Percentiles rank a stretch among this genome's conserved stretches.
Evolutionary conservation across 1,140 invertebrate genomes (phyloP).

Genomic region (Popillia japonica): DNA sequence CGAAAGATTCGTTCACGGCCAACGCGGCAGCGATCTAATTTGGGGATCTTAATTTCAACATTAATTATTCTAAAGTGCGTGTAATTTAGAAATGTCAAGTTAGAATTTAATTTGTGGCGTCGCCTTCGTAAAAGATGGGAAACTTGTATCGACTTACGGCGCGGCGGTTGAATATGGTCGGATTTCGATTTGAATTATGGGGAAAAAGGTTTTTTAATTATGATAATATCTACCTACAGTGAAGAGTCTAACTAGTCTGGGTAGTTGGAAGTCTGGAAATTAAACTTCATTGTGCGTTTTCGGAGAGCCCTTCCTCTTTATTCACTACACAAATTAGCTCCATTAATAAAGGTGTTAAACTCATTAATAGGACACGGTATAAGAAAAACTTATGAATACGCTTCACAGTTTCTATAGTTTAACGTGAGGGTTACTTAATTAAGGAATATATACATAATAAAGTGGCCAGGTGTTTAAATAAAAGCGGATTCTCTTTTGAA

Average conservation of each 20-base stretch:
- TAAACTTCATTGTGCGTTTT: neutral
- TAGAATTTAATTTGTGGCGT: conserved; percentile 35
- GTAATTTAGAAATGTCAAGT: conserved; percentile 34
- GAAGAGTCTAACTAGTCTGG: neutral
- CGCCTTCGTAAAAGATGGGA: conserved; percentile 26
- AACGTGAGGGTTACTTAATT: neutral
- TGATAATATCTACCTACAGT: no score
- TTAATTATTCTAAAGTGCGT: conserved; percentile 32
- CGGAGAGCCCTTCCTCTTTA: neutral
- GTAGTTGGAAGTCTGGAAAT: neutral
- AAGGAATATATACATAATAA: neutral
- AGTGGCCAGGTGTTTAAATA: neutral
- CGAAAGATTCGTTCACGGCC: neutral
- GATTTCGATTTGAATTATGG: no score
- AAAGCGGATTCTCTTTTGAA: neutral
- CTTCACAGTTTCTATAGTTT: neutral
- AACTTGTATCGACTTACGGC: conserved; percentile 4
- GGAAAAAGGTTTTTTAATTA: no score
- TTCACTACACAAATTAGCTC: conserved; percentile 6
- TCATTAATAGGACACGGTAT: neutral
- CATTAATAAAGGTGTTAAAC: conserved; percentile 11
- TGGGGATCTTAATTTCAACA: conserved; percentile 32
- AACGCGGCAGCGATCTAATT: conserved; percentile 24
- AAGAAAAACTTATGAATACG: neutral
- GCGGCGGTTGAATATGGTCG: neutral